Evolutionary conservation across 1,140 invertebrate genomes (phyloP), one percentile per base, ranked within the genome.

Genomic region (Macrostomum lignano): DNA sequence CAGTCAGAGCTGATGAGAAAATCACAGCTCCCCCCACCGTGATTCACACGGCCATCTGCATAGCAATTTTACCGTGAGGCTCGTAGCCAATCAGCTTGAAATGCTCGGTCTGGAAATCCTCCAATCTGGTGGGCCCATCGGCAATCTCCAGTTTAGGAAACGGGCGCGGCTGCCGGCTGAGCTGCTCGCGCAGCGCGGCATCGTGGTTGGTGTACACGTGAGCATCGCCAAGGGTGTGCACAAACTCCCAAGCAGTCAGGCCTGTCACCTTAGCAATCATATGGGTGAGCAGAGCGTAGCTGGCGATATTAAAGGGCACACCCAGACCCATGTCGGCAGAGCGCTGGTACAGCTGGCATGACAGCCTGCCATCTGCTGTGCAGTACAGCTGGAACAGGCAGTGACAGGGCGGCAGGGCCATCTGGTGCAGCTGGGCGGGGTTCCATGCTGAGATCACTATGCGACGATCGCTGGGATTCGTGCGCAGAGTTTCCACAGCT

Each of bases 11-110:
- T n/a, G n/a, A n/a, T n/a, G n/a, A n/a, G n/a, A n/a, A n/a, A n/a
- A n/a, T n/a, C n/a, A n/a, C n/a, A n/a, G n/a, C n/a, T n/a, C n/a
- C n/a, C n/a, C n/a, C n/a, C n/a, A n/a, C n/a, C n/a, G n/a, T n/a
- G n/a, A n/a, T n/a, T n/a, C n/a, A 94, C 25, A 94, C 74, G 41
- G 88, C 81, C 86, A 96, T 93, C 46, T 73, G 64, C 84, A 96
- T 93, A 35, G 66, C 63, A 42, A 98, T 76, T 56, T 74, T 78
- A 2, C 72, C 68, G 57, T 93, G 67, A 6, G 82, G 78, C 36
- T 81, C 68, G 50, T 98, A 98, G 36, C 65, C 70, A 38, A 69
- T 62, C 5, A 98, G 50, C 44, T 76, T 65, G 58, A 96, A 81
- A 62, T 94, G 79, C 36, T 79, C 72, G 44, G 64, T 65, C 35